Base-by-base conservation (phyloP, 2,888 invertebrate species). In the Cheiracanthium punctorium region DNA sequence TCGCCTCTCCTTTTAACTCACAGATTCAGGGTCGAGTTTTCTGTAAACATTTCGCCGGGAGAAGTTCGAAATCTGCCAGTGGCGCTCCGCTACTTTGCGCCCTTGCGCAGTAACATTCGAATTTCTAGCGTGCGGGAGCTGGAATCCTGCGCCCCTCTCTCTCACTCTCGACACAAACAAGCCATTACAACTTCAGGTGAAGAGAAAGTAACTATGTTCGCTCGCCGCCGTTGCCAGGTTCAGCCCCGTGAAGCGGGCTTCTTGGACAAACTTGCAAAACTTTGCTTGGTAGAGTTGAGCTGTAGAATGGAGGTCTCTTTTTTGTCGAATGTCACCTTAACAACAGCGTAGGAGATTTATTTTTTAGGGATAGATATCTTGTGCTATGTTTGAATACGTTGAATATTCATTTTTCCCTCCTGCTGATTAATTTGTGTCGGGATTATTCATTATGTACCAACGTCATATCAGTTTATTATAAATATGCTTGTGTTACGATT, bases 151-250 rank as follows among this genome's bases (percentile, higher is more conserved):
- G 65, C 73, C 58, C 82, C 82, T 70, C 71, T 82, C 77, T 77
- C 82, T 76, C 77, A 76, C 76, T 76, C 76, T 76, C 76, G 76
- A 72, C 70, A 82, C 58, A 82, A 76, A 82, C 76, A 76, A 82
- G 75, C 76, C 82, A 70, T 75, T 64, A 82, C 71, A 76, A 70
- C 65, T 43, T 72, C 43, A 73, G 73, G 74, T 74, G 73, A 74
- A 58, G 24, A 58, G 58, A 58, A n/a, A 58, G 58, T 58, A 58
- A 58, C 58, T 58, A 58, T 58, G 58, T 2, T 24, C 5, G 24
- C 58, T 20, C 4, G 20, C 58, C 8, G 32, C 30, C 30, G 17
- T 12, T 30, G 29, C 67, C 67, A 1, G 14, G 1, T 17, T 32
- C n/a, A 12, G 30, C 17, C 67, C 67, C n/a, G 12, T 17, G 2